A percentile compares a stretch with the other conserved stretches of the same genome.
These are phyloP conservation scores for Coleophora deauratella DNA, from an alignment of 2,888 invertebrate species.

Conservation along the genomic window DNA sequence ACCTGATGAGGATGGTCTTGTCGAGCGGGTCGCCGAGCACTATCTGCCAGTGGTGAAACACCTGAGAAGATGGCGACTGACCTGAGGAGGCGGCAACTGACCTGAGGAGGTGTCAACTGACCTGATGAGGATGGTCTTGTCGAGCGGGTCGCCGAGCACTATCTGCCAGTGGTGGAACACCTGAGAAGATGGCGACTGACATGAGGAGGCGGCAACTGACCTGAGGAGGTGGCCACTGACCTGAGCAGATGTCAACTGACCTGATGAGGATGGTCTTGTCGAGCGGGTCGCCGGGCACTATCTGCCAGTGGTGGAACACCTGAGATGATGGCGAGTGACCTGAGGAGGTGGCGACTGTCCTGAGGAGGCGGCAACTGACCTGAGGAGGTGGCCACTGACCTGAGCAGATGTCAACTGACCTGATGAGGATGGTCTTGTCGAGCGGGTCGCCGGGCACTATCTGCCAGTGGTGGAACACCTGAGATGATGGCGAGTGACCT, in stretches of 20 bases:
- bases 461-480: constrained; percentile 99
- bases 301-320: constrained; percentile 99
- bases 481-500: no score
- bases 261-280: constrained; percentile 96
- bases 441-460: constrained; percentile 99
- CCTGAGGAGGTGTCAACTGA: no score
- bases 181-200: constrained; percentile 98
- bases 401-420: no score
- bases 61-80: no score
- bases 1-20: constrained; percentile 93
- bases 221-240: no score
- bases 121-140: constrained; percentile 95
- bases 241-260: no score
- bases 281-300: constrained; percentile 99
- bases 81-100: no score
- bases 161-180: constrained; percentile 99
- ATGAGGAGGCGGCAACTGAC: no score
- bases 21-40: constrained; percentile 99
- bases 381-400: no score
- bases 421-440: constrained; percentile 97
- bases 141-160: constrained; percentile 98
- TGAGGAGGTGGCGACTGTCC: no score
- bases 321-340: no score
- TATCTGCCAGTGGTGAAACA: constrained; percentile 99
- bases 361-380: no score